These are phyloP conservation scores for Hemiscyllium ocellatum DNA, from an alignment of 2,113 vertebrate species.

Conservation along the genomic window DNA sequence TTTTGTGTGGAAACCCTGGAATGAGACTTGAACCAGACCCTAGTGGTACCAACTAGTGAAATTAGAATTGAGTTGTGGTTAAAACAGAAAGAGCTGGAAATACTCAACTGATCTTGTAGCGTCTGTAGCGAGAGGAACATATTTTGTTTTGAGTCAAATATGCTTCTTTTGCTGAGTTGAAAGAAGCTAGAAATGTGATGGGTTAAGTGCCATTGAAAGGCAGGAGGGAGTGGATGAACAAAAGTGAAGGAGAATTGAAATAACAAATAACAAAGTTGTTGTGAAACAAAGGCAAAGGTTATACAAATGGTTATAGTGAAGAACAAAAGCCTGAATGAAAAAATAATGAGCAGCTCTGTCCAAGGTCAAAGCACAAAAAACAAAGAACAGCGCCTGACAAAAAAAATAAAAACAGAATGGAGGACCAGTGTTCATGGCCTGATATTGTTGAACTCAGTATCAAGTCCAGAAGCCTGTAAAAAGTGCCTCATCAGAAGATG, in stretches of 20 bases:
- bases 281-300: background rate
- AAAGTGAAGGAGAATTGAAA: background rate
- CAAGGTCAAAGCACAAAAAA: background rate
- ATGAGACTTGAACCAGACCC: background rate
- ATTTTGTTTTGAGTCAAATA: background rate
- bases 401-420: background rate
- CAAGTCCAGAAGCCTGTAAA: background rate
- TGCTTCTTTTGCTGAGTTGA: background rate
- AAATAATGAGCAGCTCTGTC: background rate
- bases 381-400: background rate
- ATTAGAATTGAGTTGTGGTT: background rate
- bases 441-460: background rate
- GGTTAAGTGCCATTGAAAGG: background rate
- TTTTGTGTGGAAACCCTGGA: background rate
- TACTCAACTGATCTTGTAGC: background rate
- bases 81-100: background rate
- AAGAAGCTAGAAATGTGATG: background rate
- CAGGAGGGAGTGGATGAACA: background rate
- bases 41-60: background rate
- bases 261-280: background rate
- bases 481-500: background rate
- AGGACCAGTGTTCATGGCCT: background rate
- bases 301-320: too few relatives aligned
- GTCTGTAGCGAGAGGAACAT: background rate
- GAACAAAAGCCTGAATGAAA: background rate